Evolutionary conservation across 2,797 vertebrate genomes (phyloP).

Genomic region (Periophthalmus magnuspinnatus): DNA sequence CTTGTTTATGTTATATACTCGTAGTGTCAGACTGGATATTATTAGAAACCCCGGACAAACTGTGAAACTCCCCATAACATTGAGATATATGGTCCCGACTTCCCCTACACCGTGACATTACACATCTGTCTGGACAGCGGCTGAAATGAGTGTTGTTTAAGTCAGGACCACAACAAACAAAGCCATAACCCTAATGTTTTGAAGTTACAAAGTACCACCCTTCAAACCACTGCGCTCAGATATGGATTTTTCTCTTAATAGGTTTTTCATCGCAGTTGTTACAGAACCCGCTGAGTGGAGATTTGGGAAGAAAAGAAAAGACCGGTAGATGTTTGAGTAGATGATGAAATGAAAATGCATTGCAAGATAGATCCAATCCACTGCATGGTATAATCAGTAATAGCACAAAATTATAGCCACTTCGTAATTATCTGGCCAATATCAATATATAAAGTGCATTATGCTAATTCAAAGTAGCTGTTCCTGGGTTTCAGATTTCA

Average conservation of each 20-base stretch:
- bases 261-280: conserved; percentile 20
- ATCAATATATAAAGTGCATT: not conserved
- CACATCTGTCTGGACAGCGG: not conserved
- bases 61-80: not conserved
- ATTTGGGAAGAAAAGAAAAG: not conserved
- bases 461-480: not conserved
- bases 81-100: not conserved
- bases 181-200: conserved; percentile 22
- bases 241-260: conserved; percentile 11
- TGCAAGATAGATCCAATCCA: not conserved
- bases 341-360: not conserved
- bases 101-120: not conserved
- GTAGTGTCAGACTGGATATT: not conserved
- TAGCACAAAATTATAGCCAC: not conserved
- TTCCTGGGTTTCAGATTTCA: not conserved
- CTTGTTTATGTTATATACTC: not conserved
- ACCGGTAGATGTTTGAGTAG: conserved; percentile 4
- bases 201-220: conserved; percentile 5
- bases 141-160: conserved; percentile 8
- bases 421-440: not conserved
- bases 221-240: conserved; percentile 8
- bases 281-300: not conserved
- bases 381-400: not conserved
- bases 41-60: not conserved
- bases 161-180: conserved; percentile 2